Evolutionary conservation across 2,888 invertebrate species (phyloP).

Genomic region (Cerastis leucographa): DNA sequence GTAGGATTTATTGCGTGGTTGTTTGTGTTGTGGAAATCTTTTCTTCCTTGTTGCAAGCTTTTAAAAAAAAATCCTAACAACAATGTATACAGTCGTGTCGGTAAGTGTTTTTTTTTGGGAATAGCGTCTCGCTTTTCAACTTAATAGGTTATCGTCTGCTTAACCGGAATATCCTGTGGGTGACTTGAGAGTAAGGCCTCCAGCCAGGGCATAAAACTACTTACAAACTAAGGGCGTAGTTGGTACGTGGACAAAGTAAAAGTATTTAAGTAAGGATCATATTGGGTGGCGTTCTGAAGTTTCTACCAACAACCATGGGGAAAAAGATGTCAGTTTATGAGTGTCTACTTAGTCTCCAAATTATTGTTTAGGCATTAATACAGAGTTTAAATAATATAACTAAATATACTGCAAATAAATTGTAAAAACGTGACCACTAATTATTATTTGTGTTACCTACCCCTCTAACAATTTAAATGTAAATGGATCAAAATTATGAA

Average conservation of each 20-base stretch:
- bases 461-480: too few relatives aligned
- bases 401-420: too few relatives aligned
- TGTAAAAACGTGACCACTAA: neutral
- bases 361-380: neutral
- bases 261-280: neutral
- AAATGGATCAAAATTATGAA: neutral
- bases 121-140: too few relatives aligned
- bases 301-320: neutral
- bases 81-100: neutral
- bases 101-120: too few relatives aligned
- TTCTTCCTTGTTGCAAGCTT: conserved; percentile 8
- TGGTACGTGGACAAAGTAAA: neutral
- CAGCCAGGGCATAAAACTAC: too few relatives aligned
- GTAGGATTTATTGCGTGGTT: conserved; percentile 35
- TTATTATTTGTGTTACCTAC: neutral
- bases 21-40: conserved; percentile 26
- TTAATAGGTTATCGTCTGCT: too few relatives aligned
- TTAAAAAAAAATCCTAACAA: neutral
- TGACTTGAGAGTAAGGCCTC: too few relatives aligned
- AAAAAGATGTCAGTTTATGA: neutral
- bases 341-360: neutral
- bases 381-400: neutral
- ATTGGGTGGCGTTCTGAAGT: neutral
- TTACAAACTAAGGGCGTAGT: too few relatives aligned
- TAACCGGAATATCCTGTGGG: too few relatives aligned